Conservation (phyloP, 2,113 vertebrate genomes). For the Tyto alba region DNA sequence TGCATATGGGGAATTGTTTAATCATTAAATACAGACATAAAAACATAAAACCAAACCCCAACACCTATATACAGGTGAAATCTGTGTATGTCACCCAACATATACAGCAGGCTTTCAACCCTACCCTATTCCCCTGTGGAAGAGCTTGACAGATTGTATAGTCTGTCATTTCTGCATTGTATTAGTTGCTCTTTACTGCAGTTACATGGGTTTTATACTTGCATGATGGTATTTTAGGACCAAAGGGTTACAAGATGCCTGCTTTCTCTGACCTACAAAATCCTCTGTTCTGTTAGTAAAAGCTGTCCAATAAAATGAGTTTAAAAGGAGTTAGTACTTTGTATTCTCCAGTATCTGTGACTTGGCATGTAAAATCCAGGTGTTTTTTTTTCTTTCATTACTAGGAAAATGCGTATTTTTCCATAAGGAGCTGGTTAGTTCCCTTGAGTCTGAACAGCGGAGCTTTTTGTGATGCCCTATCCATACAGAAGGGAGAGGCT, state of each 20-base stretch:
- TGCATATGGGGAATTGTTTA: not conserved
- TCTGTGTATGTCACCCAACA: not conserved
- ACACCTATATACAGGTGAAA: not conserved
- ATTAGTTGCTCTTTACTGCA: not conserved
- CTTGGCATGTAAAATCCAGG: not conserved
- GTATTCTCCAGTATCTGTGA: not conserved
- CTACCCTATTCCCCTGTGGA: not conserved
- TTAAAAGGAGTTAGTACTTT: not conserved
- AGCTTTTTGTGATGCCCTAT: not conserved
- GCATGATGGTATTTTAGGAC: not conserved
- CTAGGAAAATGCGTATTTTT: not conserved
- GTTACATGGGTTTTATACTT: not conserved
- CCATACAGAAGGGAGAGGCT: not conserved
- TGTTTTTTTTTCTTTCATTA: not conserved
- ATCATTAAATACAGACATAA: not conserved
- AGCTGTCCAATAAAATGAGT: not conserved
- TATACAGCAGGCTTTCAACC: not conserved
- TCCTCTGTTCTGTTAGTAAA: not conserved
- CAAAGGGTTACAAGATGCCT: not conserved
- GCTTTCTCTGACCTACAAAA: not conserved
- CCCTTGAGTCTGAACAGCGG: not conserved
- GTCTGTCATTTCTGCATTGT: not conserved
- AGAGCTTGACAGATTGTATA: not conserved
- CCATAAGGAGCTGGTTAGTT: not conserved
- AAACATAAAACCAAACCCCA: not conserved